Conservation (phyloP, 1,140 invertebrate genomes). For the Homalodisca vitripennis region DNA sequence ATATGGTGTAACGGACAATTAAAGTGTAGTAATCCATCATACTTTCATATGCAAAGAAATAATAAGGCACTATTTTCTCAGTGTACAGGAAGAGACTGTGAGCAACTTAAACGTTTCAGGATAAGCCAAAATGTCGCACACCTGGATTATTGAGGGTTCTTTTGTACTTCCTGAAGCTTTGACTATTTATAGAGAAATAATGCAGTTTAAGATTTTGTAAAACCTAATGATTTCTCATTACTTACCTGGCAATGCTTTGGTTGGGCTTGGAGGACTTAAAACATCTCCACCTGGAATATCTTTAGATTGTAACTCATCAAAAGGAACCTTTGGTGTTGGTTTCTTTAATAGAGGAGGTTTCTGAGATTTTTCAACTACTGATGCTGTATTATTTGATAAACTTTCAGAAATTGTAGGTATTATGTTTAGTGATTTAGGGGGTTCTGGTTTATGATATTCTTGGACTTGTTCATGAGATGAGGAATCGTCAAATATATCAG, state of each 20-base stretch:
- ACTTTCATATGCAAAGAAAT: no score
- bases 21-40: no score
- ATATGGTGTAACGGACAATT: no score
- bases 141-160: no score
- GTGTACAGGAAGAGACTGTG: no score
- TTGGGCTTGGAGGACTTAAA: neutral
- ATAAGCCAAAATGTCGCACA: no score
- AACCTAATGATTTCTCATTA: no score
- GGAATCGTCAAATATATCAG: neutral
- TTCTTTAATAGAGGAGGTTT: neutral
- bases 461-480: neutral
- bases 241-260: neutral
- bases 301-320: neutral
- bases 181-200: no score
- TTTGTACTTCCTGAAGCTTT: no score
- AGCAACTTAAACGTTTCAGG: no score
- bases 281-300: neutral
- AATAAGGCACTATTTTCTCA: no score
- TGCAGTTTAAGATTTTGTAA: no score
- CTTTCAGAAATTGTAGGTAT: neutral
- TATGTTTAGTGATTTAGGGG: neutral
- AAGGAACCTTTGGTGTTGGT: neutral
- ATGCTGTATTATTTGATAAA: neutral
- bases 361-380: neutral
- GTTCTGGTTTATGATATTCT: neutral